Base-by-base conservation (phyloP, 30 jellyfish, hydroid and myxozoan species). In the Pseudorhiza aurosa region DNA sequence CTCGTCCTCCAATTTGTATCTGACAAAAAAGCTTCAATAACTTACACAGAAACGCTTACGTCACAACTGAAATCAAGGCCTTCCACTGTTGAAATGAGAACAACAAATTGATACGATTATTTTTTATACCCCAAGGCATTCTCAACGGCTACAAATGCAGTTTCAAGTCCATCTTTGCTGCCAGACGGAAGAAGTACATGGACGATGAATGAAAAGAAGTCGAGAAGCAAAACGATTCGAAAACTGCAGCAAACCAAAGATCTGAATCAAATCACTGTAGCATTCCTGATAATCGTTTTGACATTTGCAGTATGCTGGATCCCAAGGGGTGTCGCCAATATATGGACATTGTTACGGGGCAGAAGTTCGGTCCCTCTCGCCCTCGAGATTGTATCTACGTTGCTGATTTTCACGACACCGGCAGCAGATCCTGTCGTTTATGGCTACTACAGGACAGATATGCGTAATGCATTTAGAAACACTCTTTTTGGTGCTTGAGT, bases 251-350 rank as follows among this genome's bases (percentile, higher is more conserved):
- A 75, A 17, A 43, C 27, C 40, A 56, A 28, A 27, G 59, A 68
- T 17, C 71, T 77, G 58, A 58, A 30, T 19, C 89, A 77, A 62
- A 67, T 77, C 7, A 77, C 89, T 1, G 62, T 40, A 49, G 89
- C 80, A 1, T 77, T 77, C 46, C 82, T 77, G 21, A 65, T 77
- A 1, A 77, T 77, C 3, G 82, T 63, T 3, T 40, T 77, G 15
- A 60, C 89, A 0, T 77, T 60, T 27, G 33, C 46, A 2, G 31
- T 62, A 43, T 77, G 89, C 49, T 77, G 89, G 89, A 44, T 77
- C 24, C 89, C 89, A 40, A 77, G 89, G 45, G 89, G 89, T 17
- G 50, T 77, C 17, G 89, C 89, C 17, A 77, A 77, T 39, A 77
- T 77, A 17, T 77, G 89, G 89, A 76, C 89, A 14, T 50, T 77